phyloP scores from a whole-genome alignment of 1,140 invertebrate genomes.

The Teleopsis dalmanni region DNA sequence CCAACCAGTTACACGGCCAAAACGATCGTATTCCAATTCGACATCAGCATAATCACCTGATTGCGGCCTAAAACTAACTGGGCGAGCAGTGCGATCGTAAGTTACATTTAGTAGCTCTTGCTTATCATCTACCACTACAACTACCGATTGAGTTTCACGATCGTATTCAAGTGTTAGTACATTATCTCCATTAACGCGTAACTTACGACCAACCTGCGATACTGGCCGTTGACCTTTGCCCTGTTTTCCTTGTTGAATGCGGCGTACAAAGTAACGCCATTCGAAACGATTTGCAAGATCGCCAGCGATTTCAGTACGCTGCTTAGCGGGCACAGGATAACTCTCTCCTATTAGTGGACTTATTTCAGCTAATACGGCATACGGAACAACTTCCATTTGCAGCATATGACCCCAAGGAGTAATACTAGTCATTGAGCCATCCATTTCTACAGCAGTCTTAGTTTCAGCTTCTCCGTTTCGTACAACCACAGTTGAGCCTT shows the following conservation, averaged over 20 bases:
- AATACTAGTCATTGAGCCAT: slow-evolving; percentile 70
- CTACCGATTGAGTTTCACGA: slow-evolving; percentile 78
- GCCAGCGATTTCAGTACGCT: slow-evolving; percentile 78
- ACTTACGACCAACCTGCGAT: slow-evolving; percentile 73
- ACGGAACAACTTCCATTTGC: slow-evolving; percentile 79
- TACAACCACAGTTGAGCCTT: slow-evolving; percentile 75
- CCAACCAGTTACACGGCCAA: slow-evolving; percentile 83
- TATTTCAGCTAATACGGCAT: slow-evolving; percentile 73
- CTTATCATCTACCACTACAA: slow-evolving; percentile 82
- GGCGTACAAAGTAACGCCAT: slow-evolving; percentile 83
- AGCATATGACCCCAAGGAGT: slow-evolving; percentile 75
- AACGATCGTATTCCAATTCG: slow-evolving; percentile 86
- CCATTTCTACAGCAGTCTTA: slow-evolving; percentile 68
- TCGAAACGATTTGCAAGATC: slow-evolving; percentile 89
- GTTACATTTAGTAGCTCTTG: slow-evolving; percentile 84
- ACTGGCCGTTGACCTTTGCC: slow-evolving; percentile 57
- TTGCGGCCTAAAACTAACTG: slow-evolving; percentile 80
- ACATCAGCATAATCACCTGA: slow-evolving; percentile 79
- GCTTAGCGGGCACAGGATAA: slow-evolving; percentile 83
- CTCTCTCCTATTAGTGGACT: slow-evolving; percentile 77
- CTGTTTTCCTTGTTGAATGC: slow-evolving; percentile 56
- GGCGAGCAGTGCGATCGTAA: slow-evolving; percentile 84
- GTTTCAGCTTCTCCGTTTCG: slow-evolving; percentile 73
- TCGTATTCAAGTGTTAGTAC: slow-evolving; percentile 88
- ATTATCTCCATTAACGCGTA: slow-evolving; percentile 85